Evolutionary conservation across 92 coral and sea anemone genomes (phyloP).

Genomic region (Zoanthus sansibaricus): DNA sequence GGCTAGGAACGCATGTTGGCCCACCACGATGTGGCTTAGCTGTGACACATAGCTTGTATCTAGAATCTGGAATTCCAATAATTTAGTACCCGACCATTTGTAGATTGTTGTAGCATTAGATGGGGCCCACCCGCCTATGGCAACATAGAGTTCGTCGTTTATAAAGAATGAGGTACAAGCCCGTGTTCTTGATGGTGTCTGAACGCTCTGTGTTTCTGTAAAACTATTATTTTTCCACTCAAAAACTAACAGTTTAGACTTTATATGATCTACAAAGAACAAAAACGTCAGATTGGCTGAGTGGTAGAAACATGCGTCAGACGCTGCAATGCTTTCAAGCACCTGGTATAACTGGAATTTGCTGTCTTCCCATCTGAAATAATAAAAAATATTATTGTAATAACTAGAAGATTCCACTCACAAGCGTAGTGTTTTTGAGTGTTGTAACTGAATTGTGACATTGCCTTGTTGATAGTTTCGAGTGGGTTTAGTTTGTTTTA

Average conservation of each 20-base stretch:
- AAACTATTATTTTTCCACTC: conserved; percentile 36
- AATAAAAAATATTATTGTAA: neutral
- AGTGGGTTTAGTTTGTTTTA: too few relatives aligned
- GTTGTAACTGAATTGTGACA: too few relatives aligned
- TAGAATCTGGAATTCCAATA: conserved; percentile 17
- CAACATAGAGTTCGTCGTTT: conserved; percentile 15
- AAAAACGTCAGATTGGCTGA: conserved; percentile 10
- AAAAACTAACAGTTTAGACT: conserved; percentile 10
- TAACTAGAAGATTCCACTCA: too few relatives aligned
- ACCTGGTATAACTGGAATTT: conserved; percentile 12
- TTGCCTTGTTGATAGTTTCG: too few relatives aligned
- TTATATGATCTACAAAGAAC: conserved; percentile 24
- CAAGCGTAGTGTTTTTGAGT: too few relatives aligned
- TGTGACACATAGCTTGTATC: conserved; percentile 37
- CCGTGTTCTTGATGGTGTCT: neutral
- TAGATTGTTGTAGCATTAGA: conserved; percentile 25
- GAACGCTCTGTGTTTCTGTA: conserved; percentile 23
- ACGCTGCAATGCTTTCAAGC: conserved; percentile 11
- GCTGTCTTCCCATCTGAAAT: conserved; percentile 19
- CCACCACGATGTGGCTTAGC: conserved; percentile 11
- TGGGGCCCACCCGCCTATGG: conserved; percentile 15
- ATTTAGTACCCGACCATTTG: conserved; percentile 35
- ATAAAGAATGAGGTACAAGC: conserved; percentile 26
- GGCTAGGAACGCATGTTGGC: neutral
- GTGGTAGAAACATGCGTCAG: conserved; percentile 7